Percentiles rank a stretch among this genome's conserved stretches.
Conservation (phyloP, 2,113 vertebrate genomes). For the Eonycteris spelaea region DNA sequence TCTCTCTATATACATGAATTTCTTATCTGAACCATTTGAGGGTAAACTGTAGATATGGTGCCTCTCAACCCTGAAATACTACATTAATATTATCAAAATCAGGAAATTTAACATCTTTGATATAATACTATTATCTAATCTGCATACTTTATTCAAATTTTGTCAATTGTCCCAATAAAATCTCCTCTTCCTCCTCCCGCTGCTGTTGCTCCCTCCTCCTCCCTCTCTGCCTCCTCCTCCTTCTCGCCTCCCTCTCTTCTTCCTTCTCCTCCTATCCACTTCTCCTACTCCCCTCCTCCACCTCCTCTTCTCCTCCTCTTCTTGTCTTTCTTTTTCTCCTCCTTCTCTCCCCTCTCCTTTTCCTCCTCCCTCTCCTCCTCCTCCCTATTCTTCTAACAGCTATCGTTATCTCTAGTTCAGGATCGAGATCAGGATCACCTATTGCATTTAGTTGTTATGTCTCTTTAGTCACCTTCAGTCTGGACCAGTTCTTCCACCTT, state of each 20-base stretch:
- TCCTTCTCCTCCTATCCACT: neutral
- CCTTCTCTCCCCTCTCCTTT: neutral
- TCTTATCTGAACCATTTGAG: neutral
- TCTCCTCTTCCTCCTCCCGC: too few relatives aligned
- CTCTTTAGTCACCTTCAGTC: neutral
- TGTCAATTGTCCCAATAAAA: neutral
- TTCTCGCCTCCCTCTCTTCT: accelerated
- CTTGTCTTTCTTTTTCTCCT: too few relatives aligned
- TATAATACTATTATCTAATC: neutral
- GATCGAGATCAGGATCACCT: neutral
- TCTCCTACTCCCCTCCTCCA: neutral
- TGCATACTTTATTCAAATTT: neutral
- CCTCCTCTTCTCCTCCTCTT: too few relatives aligned
- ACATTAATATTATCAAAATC: neutral
- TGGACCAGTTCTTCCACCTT: neutral
- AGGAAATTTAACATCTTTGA: neutral
- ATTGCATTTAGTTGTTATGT: neutral
- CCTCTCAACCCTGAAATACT: neutral
- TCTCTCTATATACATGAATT: neutral
- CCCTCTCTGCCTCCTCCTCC: too few relatives aligned
- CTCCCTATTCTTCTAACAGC: neutral
- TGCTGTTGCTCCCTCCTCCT: neutral
- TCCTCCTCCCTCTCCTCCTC: too few relatives aligned
- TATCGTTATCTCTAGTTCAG: neutral
- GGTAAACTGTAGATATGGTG: neutral